Percentiles rank a stretch among this genome's conserved stretches.
Conservation (phyloP, 2,888 invertebrate genomes). For the Tiliacea citrago region DNA sequence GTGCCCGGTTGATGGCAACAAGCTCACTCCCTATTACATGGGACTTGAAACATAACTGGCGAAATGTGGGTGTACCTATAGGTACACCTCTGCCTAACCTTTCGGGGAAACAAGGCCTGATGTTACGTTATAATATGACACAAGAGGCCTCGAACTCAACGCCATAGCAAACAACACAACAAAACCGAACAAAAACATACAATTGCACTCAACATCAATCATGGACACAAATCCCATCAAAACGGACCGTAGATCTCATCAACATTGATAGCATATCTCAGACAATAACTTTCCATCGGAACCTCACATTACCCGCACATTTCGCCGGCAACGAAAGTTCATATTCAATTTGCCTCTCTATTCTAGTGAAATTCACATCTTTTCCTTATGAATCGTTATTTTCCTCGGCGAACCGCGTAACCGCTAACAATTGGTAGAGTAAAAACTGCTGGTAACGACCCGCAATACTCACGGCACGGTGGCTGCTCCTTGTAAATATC, state of each 20-base stretch:
- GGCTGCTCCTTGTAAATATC: constrained; percentile 58
- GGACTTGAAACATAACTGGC: no score
- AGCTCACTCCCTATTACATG: no score
- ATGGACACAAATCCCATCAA: constrained; percentile 59
- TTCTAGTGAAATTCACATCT: constrained; percentile 76
- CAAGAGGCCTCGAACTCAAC: constrained; percentile 2
- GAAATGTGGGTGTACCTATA: no score
- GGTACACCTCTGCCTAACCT: no score
- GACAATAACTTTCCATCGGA: constrained; percentile 72
- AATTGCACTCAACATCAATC: constrained; percentile 63
- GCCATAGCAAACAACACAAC: constrained; percentile 1
- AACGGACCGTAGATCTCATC: constrained; percentile 65
- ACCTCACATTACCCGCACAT: constrained; percentile 71
- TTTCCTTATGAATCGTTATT: constrained; percentile 65
- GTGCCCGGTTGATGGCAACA: no score
- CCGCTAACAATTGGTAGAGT: constrained; percentile 73
- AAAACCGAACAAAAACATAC: constrained; percentile 26
- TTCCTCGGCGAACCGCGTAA: constrained; percentile 75
- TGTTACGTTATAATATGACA: no score
- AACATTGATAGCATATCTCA: constrained; percentile 68
- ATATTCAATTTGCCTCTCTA: constrained; percentile 80
- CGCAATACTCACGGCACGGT: constrained; percentile 67
- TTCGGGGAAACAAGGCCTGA: no score
- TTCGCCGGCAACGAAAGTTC: constrained; percentile 80
- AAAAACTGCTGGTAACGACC: constrained; percentile 72